These are phyloP conservation scores for Megaceryle torquata DNA, from an alignment of 2,113 vertebrate genomes.

Conservation along the genomic window DNA sequence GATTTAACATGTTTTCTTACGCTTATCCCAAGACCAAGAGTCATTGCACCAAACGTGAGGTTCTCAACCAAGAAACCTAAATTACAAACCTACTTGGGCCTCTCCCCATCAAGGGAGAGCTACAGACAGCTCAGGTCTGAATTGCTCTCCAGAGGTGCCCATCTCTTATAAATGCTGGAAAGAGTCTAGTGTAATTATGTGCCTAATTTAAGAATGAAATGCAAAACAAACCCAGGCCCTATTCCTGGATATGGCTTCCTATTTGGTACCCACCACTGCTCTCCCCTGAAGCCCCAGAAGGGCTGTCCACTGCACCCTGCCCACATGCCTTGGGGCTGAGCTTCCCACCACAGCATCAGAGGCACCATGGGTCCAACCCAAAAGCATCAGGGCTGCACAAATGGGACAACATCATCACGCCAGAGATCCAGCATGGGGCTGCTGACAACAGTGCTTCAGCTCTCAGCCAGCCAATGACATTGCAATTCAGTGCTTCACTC, in stretches of 20 bases:
- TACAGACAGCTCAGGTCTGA: background rate
- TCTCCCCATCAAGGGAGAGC: background rate
- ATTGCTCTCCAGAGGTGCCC: background rate
- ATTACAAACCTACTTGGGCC: background rate
- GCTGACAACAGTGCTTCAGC: background rate
- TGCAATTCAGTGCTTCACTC: background rate
- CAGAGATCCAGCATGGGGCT: fast-evolving
- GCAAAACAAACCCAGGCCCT: background rate
- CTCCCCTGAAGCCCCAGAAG: background rate
- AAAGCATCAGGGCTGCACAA: background rate
- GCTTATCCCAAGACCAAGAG: background rate
- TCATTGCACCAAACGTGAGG: background rate
- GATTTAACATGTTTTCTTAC: background rate
- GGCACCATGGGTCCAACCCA: fast-evolving
- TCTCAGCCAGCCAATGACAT: background rate
- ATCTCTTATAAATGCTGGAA: constrained; percentile 2
- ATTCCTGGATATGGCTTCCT: background rate
- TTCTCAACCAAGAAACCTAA: background rate
- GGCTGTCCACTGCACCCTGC: background rate
- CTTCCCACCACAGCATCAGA: fast-evolving
- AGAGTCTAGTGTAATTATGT: background rate
- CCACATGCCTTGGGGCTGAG: fast-evolving
- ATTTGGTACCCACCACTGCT: background rate
- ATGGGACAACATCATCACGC: background rate
- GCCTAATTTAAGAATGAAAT: background rate